Conservation (phyloP, 2,888 invertebrate genomes). For the Lapara coniferarum region DNA sequence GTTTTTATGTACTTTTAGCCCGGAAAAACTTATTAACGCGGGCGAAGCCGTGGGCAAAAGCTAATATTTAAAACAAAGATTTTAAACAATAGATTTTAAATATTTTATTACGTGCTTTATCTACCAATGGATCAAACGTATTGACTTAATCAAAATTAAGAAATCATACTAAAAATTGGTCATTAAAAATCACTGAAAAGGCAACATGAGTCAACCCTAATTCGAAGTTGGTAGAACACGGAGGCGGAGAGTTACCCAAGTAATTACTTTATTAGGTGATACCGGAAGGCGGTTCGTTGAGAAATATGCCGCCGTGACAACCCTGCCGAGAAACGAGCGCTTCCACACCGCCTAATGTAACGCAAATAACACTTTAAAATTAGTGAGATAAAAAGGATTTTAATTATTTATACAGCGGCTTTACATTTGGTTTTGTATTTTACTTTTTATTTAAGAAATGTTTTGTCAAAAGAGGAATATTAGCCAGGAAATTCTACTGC, state of each 20-base stretch:
- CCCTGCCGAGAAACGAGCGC: conserved; percentile 43
- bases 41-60: too few species aligned
- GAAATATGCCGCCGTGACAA: conserved; percentile 50
- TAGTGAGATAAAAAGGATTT: conserved; percentile 13
- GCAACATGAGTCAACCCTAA: conserved; percentile 38
- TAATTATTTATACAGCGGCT: neutral
- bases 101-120: neutral
- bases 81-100: too few species aligned
- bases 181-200: neutral
- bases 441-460: neutral
- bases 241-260: conserved; percentile 43
- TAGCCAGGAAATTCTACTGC: too few species aligned
- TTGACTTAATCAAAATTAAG: neutral
- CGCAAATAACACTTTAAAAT: conserved; percentile 26
- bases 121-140: neutral
- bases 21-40: too few species aligned
- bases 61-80: too few species aligned
- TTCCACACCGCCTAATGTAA: conserved; percentile 35
- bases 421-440: neutral
- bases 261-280: conserved; percentile 74
- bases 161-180: neutral
- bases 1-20: too few species aligned
- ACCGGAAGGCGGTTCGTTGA: conserved; percentile 56
- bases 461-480: neutral
- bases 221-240: conserved; percentile 31